Conservation (phyloP, 2,797 vertebrate species). For the Cichlasoma orientale region DNA sequence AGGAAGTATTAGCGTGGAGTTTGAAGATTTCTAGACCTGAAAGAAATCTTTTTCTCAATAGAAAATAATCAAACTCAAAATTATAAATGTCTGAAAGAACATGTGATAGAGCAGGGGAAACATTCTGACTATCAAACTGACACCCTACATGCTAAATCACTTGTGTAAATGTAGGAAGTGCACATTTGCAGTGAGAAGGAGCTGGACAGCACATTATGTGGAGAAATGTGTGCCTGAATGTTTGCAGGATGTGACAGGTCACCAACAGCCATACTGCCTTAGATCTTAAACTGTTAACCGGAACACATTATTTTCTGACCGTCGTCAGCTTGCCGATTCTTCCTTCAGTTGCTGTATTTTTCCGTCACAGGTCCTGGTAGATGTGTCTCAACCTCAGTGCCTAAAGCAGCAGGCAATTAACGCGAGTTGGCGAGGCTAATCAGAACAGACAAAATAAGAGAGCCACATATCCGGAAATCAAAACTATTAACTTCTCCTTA, state of each 20-base stretch:
- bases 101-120: not conserved
- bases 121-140: not conserved
- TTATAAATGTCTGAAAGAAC: not conserved
- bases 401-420: not conserved
- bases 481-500: not conserved
- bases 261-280: not conserved
- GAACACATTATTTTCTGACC: slow-evolving; percentile 13
- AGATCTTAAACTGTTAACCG: slow-evolving; percentile 27
- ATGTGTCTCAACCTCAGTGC: not conserved
- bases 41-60: not conserved
- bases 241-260: not conserved
- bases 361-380: not conserved
- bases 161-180: no score
- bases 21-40: not conserved
- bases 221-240: not conserved
- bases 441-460: not conserved
- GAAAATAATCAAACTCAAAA: not conserved
- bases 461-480: not conserved
- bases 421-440: no score
- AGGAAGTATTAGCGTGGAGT: not conserved
- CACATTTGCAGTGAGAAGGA: not conserved
- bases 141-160: not conserved
- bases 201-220: not conserved
- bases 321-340: not conserved
- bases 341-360: not conserved